Evolutionary conservation across 2,888 invertebrate species (phyloP).

Genomic region (Abrostola tripartita): DNA sequence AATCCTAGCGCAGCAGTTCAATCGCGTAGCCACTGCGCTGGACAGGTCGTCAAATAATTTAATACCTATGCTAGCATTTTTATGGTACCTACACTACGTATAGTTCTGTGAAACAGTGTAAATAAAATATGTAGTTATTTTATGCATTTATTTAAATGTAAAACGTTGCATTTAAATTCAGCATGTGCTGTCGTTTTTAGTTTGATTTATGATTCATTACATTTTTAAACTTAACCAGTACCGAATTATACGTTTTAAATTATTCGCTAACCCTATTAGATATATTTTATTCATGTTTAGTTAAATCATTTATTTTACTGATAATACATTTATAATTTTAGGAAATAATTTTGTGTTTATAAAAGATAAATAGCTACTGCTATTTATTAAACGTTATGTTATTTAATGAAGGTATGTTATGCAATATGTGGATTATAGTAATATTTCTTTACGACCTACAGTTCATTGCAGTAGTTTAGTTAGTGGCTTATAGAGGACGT

Average conservation of each 20-base stretch:
- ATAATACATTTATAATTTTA: too few relatives aligned
- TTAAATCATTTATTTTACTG: too few relatives aligned
- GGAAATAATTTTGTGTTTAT: too few relatives aligned
- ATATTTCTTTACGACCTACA: slow-evolving; percentile 2
- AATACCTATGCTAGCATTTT: not conserved
- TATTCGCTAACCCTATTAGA: too few relatives aligned
- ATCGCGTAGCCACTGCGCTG: too few relatives aligned
- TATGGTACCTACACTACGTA: not conserved
- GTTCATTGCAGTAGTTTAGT: slow-evolving; percentile 6
- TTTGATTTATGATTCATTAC: slow-evolving; percentile 1
- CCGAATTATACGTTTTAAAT: too few relatives aligned
- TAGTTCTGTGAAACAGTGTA: not conserved
- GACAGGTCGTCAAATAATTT: too few relatives aligned
- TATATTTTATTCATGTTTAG: too few relatives aligned
- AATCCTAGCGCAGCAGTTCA: too few relatives aligned
- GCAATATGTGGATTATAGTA: slow-evolving; percentile 3
- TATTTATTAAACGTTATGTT: too few relatives aligned
- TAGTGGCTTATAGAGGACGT: slow-evolving; percentile 4
- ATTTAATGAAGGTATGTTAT: not conserved
- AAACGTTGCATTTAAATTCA: slow-evolving; percentile 3
- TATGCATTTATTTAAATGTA: not conserved
- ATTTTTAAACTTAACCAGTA: not conserved
- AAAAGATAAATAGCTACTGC: too few relatives aligned
- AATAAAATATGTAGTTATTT: not conserved
- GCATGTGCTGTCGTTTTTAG: not conserved